Conservation (phyloP, 2,888 invertebrate genomes). For the Andrena marginata region DNA sequence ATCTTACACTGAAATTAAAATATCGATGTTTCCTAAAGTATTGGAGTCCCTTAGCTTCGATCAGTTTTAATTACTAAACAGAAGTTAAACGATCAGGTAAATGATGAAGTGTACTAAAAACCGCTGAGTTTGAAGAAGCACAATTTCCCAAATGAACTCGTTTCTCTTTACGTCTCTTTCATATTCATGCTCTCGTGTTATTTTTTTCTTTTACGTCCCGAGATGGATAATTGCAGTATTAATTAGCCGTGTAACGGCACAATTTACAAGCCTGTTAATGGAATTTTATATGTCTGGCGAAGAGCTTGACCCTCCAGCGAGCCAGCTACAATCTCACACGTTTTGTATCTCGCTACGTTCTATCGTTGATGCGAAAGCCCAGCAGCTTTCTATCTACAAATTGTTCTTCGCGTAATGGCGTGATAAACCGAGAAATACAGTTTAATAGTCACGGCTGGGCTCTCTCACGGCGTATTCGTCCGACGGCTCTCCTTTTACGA, state of each 20-base stretch:
- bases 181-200: background rate
- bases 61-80: too few relatives aligned
- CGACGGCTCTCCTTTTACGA: slow-evolving; percentile 28
- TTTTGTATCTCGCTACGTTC: background rate
- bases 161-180: too few relatives aligned
- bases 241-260: background rate
- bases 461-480: slow-evolving; percentile 19
- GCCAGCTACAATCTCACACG: background rate
- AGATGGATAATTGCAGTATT: background rate
- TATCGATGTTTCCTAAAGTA: too few relatives aligned
- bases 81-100: too few relatives aligned
- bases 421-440: slow-evolving; percentile 40
- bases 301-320: background rate
- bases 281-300: slow-evolving; percentile 40
- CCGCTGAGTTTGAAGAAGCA: too few relatives aligned
- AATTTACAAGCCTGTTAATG: slow-evolving; percentile 20
- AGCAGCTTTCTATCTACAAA: slow-evolving; percentile 36
- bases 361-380: background rate
- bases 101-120: too few relatives aligned
- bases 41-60: too few relatives aligned
- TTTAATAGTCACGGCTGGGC: slow-evolving; percentile 41
- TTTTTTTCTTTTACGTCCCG: background rate
- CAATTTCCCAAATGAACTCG: slow-evolving; percentile 18
- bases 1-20: too few relatives aligned
- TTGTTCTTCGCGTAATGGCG: slow-evolving; percentile 35